These are phyloP conservation scores for Eunapius fragilis DNA, from an alignment of 37 sponge, comb jelly and placozoan species.

Conservation along the genomic window DNA sequence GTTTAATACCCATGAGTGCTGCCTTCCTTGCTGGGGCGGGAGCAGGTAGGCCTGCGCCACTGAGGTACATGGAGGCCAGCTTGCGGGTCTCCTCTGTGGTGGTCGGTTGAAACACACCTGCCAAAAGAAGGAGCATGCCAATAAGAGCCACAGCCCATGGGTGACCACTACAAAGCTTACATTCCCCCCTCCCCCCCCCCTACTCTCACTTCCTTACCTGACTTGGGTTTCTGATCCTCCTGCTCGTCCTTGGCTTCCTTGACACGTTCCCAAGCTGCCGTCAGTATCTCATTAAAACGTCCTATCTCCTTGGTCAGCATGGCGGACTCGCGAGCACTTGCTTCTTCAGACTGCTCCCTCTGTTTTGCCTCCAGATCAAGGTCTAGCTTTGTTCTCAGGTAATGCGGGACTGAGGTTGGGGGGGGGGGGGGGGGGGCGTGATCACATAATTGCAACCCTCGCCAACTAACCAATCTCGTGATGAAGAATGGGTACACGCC, in stretches of 20 bases:
- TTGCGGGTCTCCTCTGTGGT: slow-evolving; percentile 62
- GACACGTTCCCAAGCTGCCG: slow-evolving; percentile 19
- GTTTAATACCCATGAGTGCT: background rate
- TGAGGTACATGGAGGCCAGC: slow-evolving; percentile 54
- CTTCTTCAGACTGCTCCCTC: slow-evolving; percentile 42
- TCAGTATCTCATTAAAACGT: slow-evolving; percentile 40
- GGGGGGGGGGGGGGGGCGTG: no score
- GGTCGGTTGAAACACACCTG: slow-evolving; percentile 23
- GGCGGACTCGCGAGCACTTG: background rate
- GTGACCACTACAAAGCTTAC: no score
- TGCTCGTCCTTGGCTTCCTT: slow-evolving; percentile 31
- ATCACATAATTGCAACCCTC: background rate
- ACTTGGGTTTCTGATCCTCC: slow-evolving; percentile 44
- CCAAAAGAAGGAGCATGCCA: background rate
- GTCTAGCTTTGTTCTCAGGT: slow-evolving; percentile 88
- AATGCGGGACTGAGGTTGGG: slow-evolving; percentile 79
- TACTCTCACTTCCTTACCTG: slow-evolving; percentile 7
- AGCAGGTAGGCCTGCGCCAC: slow-evolving; percentile 41
- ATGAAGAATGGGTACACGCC: slow-evolving; percentile 73
- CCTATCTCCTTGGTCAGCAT: slow-evolving; percentile 17
- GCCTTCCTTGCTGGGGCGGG: background rate
- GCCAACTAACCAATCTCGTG: slow-evolving; percentile 77
- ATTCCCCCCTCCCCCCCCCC: background rate
- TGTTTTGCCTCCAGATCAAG: slow-evolving; percentile 78
- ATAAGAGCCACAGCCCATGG: background rate